Percentiles rank a stretch among this genome's conserved stretches.
These are phyloP conservation scores for Hybos culiciformis DNA, from an alignment of 2,888 invertebrate species.

Conservation along the genomic window DNA sequence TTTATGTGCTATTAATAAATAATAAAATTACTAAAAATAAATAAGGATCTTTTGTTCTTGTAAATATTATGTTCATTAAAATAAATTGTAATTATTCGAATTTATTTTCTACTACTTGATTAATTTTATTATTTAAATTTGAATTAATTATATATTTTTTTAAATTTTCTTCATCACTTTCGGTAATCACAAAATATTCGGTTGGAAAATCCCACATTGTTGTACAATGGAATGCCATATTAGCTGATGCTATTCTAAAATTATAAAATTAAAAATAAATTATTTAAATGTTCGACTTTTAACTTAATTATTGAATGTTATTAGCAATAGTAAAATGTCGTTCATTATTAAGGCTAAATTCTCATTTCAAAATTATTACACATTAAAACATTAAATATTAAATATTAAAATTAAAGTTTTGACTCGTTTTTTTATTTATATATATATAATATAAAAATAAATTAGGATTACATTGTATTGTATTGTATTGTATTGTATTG, in stretches of 20 bases:
- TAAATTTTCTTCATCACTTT: constrained; percentile 38
- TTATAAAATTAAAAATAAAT: too few relatives aligned
- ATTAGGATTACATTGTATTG: too few relatives aligned
- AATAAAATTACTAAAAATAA: not conserved
- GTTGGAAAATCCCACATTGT: constrained; percentile 76
- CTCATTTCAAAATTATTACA: too few relatives aligned
- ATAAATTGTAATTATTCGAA: not conserved
- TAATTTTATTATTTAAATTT: not conserved
- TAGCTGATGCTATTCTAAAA: constrained; percentile 79
- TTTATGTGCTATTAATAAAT: not conserved
- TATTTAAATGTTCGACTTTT: too few relatives aligned
- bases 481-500: too few relatives aligned
- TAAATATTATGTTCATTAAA: not conserved
- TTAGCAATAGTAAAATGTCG: too few relatives aligned
- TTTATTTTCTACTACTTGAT: not conserved
- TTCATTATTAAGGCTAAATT: too few relatives aligned
- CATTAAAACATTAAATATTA: too few relatives aligned
- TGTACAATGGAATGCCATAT: constrained; percentile 85
- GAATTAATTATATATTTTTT: constrained; percentile 15
- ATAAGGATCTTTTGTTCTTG: not conserved
- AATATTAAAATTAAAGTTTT: too few relatives aligned
- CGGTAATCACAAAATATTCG: constrained; percentile 62
- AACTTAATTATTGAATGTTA: too few relatives aligned
- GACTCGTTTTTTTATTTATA: too few relatives aligned
- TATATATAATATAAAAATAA: too few relatives aligned